A percentile compares a stretch with the other conserved stretches of the same genome.
Conservation (phyloP, 2,888 invertebrate genomes). For the Entomobrya multifasciata region DNA sequence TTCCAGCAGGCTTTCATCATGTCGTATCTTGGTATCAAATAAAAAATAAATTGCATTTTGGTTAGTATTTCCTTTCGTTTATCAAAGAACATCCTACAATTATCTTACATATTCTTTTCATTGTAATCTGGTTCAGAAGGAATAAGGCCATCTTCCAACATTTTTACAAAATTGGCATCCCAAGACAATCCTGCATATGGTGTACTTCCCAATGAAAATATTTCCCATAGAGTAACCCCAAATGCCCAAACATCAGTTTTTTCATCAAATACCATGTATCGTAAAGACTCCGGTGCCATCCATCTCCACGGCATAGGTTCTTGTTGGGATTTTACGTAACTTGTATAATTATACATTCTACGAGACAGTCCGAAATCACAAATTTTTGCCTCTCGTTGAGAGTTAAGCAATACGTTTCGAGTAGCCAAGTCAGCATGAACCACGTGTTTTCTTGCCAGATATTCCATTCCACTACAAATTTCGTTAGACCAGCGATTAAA, state of each 20-base stretch:
- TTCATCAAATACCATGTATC: neutral
- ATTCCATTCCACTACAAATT: neutral
- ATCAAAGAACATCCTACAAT: no score
- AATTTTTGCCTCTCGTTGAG: neutral
- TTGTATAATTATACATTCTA: neutral
- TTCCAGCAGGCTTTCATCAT: no score
- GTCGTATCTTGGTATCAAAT: no score
- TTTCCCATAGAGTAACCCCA: constrained; percentile 36
- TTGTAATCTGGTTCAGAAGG: neutral
- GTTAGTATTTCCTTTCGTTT: no score
- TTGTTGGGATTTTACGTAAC: neutral
- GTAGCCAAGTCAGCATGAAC: no score
- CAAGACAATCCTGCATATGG: neutral
- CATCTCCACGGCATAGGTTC: constrained; percentile 3
- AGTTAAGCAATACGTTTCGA: neutral
- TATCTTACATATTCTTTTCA: neutral
- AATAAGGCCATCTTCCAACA: neutral
- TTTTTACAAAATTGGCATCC: neutral
- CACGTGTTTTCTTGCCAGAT: neutral
- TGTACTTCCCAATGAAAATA: neutral
- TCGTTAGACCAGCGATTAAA: no score
- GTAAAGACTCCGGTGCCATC: constrained; percentile 24
- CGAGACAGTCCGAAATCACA: constrained; percentile 6
- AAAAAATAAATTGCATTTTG: no score
- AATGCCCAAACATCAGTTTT: constrained; percentile 11